Base-by-base conservation (phyloP, 2,113 vertebrate species). In the Nibea albiflora region DNA sequence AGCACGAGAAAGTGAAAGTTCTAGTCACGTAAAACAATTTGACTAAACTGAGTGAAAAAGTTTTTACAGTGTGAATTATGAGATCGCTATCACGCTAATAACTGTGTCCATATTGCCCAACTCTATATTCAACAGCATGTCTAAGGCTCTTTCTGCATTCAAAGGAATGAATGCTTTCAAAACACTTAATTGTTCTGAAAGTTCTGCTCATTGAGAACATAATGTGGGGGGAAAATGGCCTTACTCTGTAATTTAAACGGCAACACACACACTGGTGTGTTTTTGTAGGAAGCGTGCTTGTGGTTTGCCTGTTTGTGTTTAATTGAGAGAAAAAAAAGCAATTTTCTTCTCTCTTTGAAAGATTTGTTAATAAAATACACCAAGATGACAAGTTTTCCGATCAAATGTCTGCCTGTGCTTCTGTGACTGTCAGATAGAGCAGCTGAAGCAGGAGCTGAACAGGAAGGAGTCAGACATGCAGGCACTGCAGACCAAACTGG, bases 391-490 rank as follows among this genome's bases (percentile, higher is more conserved):
- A 14, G 22, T 69, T 83, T 84, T 56, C n/a, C 44, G 61, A 44
- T 68, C 47, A 24, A 9, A 44, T 74, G 0, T 73, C 17, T 76
- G 44, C 46, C 60, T 62, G 9, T 76, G 60, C 84, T 72, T 79
- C 31, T 56, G 19, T 79, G 60, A 66, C 44, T 83, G 24, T 64
- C 92, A 99, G 98, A 97, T 97, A 83, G 98, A 99, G 90, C 97
- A 98, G 83, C 91, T 96, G 94, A 99, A 99, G 89, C 97, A 97
- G 89, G 98, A 99, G 85, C 94, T 99, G 91, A 98, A 96, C 88
- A 99, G 96, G 95, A 99, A 99, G 92, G 98, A 99, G 86, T 95
- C 97, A 8, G 98, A 99, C 95, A 97, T 98, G 95, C 96, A 98
- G 95, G 96, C 97, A 90, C 96, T 99, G 96, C 98, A 99, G 96